These are phyloP conservation scores for Aphrophora alni DNA, from an alignment of 2,888 invertebrate species.

Conservation along the genomic window DNA sequence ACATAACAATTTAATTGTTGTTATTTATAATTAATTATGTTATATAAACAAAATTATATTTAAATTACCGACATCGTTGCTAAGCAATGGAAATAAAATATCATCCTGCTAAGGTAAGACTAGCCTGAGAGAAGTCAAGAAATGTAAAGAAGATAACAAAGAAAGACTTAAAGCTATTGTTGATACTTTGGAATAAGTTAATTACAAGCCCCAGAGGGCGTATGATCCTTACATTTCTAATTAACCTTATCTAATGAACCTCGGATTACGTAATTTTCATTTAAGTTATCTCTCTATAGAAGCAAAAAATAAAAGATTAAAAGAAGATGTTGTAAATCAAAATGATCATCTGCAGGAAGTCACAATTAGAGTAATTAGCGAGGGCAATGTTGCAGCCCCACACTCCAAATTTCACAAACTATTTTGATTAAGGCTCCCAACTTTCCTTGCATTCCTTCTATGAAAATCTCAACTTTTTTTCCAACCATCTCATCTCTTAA, in stretches of 20 bases:
- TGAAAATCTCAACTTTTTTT: conserved; percentile 37
- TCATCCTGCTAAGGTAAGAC: not conserved
- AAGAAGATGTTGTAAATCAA: conserved; percentile 33
- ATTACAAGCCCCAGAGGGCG: not conserved
- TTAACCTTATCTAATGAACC: conserved; percentile 28
- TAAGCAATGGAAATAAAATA: not conserved
- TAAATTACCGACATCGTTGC: not conserved
- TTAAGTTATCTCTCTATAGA: conserved; percentile 17
- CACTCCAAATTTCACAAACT: conserved; percentile 31
- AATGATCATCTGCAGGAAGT: conserved; percentile 25
- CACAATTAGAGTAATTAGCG: conserved; percentile 35
- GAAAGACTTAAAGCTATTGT: conserved; percentile 2
- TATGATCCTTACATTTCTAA: conserved; percentile 21
- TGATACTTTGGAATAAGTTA: not conserved
- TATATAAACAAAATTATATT: too few species aligned
- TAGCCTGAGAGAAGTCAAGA: not conserved
- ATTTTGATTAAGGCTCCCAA: conserved; percentile 41
- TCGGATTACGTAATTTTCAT: conserved; percentile 39
- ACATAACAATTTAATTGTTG: too few species aligned
- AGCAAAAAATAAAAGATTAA: conserved; percentile 31
- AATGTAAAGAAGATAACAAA: not conserved
- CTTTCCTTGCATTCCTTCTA: conserved; percentile 38
- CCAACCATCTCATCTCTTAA: conserved; percentile 35
- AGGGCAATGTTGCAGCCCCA: not conserved
- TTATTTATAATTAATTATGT: too few species aligned